Percentiles rank a stretch among this genome's conserved stretches.
phyloP scores from a whole-genome alignment of 35 echinoderm and acorn worm species.

The Apostichopus parvimensis region DNA sequence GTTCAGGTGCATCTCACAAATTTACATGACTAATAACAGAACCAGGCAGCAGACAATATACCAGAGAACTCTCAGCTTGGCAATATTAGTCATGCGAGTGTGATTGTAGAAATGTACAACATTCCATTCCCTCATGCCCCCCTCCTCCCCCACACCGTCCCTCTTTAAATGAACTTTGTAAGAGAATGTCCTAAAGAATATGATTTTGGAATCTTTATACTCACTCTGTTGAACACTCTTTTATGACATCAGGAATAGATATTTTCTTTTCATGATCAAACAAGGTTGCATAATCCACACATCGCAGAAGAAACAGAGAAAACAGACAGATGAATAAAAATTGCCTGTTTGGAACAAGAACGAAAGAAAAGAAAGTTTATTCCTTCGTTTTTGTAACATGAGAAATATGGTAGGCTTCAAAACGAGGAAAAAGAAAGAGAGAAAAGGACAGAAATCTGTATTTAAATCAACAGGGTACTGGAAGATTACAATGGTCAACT shows the following conservation, averaged over 20 bases:
- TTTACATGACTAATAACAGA: no score
- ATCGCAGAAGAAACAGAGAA: slow-evolving; percentile 87
- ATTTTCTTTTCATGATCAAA: slow-evolving; percentile 90
- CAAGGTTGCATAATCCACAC: slow-evolving; percentile 85
- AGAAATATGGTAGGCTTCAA: not conserved
- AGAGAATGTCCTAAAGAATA: not conserved
- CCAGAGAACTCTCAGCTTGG: not conserved
- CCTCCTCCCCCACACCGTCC: no score
- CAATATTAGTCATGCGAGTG: no score
- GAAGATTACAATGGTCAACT: no score
- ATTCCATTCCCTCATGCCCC: no score
- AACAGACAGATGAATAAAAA: slow-evolving; percentile 97
- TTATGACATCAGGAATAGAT: slow-evolving; percentile 81
- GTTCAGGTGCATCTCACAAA: no score
- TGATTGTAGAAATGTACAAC: no score
- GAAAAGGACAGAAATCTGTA: no score
- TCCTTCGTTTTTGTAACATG: not conserved
- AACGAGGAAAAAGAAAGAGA: no score
- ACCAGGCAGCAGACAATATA: no score
- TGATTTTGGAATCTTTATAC: not conserved
- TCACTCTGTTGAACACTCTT: slow-evolving; percentile 87
- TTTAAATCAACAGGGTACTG: no score
- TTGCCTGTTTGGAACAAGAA: slow-evolving; percentile 77
- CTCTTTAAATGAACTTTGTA: no score
- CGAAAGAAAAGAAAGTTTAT: not conserved